Percentiles rank a stretch among this genome's conserved stretches.
Evolutionary conservation across 2,797 vertebrate species (phyloP).

Genomic region (Sebastes oblongus): DNA sequence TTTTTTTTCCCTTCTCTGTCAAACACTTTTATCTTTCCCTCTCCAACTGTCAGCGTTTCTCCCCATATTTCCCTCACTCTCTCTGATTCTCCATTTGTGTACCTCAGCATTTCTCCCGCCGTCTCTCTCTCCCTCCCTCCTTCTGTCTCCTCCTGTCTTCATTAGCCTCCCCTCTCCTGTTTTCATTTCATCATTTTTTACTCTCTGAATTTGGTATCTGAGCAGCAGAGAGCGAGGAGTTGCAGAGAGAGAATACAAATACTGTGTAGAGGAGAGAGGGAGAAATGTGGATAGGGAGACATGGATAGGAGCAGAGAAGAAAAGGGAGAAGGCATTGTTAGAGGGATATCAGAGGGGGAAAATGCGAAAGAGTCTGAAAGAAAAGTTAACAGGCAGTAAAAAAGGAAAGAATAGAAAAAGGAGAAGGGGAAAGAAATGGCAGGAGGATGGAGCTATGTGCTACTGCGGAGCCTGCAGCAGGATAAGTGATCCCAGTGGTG

Average conservation of each 20-base stretch:
- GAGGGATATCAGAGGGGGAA: slow-evolving; percentile 29
- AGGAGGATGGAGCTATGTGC: slow-evolving; percentile 39
- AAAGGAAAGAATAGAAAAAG: neutral
- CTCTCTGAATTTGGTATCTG: slow-evolving; percentile 48
- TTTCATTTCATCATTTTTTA: slow-evolving; percentile 65
- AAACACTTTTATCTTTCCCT: slow-evolving; percentile 71
- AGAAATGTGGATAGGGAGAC: slow-evolving; percentile 8
- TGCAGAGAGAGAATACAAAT: slow-evolving; percentile 19
- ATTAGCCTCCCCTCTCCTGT: slow-evolving; percentile 58
- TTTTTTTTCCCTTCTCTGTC: slow-evolving; percentile 52
- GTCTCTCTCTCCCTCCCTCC: slow-evolving; percentile 30
- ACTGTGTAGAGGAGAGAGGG: neutral
- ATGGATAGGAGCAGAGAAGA: neutral
- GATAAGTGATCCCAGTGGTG: slow-evolving; percentile 74
- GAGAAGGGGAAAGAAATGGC: slow-evolving; percentile 8
- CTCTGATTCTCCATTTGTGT: slow-evolving; percentile 62
- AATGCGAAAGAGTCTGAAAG: slow-evolving; percentile 18
- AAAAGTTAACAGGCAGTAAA: slow-evolving; percentile 32
- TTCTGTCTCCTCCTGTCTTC: slow-evolving; percentile 58
- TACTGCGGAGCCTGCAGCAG: slow-evolving; percentile 51
- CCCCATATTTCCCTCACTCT: slow-evolving; percentile 34
- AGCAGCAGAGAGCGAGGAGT: slow-evolving; percentile 28
- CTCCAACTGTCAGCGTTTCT: slow-evolving; percentile 70
- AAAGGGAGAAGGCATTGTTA: slow-evolving; percentile 28
- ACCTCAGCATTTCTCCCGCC: slow-evolving; percentile 58